Percentiles rank a stretch among this genome's conserved stretches.
phyloP scores from a whole-genome alignment of 2,113 vertebrate genomes.

The Arvicanthis niloticus region DNA sequence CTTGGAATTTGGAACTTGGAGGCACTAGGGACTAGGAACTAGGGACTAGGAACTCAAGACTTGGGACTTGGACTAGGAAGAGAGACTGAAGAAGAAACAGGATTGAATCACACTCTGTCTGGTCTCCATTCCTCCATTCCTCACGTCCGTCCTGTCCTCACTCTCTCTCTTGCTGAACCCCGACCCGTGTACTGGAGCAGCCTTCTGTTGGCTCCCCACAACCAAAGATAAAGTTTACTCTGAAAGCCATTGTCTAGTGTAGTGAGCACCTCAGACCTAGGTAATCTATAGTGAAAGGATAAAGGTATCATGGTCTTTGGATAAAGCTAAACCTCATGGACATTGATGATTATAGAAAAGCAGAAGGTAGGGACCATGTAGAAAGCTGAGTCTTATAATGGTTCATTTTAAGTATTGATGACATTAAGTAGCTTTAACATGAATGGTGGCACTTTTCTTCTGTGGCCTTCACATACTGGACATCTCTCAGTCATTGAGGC shows the following conservation, averaged over 20 bases:
- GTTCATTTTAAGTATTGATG: background rate
- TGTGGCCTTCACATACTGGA: too few relatives aligned
- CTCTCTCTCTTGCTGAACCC: too few relatives aligned
- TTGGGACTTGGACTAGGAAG: too few relatives aligned
- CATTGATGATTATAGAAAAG: slow-evolving; percentile 10
- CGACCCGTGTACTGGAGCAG: too few relatives aligned
- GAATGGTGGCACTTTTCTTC: slow-evolving; percentile 39
- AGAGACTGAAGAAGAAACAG: too few relatives aligned
- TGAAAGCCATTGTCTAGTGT: background rate
- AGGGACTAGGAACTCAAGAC: too few relatives aligned
- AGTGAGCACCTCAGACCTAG: background rate
- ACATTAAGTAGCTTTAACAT: background rate
- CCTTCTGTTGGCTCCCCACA: too few relatives aligned
- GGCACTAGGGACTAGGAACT: too few relatives aligned
- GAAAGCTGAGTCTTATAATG: background rate
- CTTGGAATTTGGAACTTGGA: too few relatives aligned
- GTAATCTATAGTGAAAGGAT: slow-evolving; percentile 22
- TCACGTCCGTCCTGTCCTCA: too few relatives aligned
- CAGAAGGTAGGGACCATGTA: background rate
- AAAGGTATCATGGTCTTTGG: background rate
- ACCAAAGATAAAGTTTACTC: background rate
- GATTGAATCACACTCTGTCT: too few relatives aligned
- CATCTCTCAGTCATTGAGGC: background rate
- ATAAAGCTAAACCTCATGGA: background rate
- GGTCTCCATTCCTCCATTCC: too few relatives aligned